Evolutionary conservation across 2,113 vertebrate species (phyloP), one percentile per base, ranked within the genome.

Genomic region (Bettongia penicillata): DNA sequence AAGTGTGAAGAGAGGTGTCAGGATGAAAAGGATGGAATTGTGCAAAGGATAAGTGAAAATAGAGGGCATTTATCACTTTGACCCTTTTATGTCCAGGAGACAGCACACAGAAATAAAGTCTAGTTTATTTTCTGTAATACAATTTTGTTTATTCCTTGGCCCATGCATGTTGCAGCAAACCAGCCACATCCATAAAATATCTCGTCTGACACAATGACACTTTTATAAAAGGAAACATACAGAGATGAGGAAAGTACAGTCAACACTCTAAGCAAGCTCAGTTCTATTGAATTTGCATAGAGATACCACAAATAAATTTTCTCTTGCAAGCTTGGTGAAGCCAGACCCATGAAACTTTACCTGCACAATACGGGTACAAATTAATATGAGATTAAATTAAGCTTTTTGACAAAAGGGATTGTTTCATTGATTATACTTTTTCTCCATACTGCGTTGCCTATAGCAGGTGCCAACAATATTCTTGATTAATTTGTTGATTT

Each of bases 201-300:
- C 23, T 37, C 95, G 97, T 96, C 53, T 90, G 52, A 92, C 53
- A 90, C 51, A 92, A 94, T 91, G 9, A 52, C 91, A 47, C 50
- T 94, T 95, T 93, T 4, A 61, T 50, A 96, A 22, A 50, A 89
- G 49, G 48, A 91, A 94, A 96, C 96, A 97, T 37, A 1, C 24
- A 97, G 97, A 94, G 91, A 53, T 50, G 95, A 51, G 0, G 91
- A 89, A 93, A 93, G 31, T 26, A n/a, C 51, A 93, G 57, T 96
- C 93, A 95, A 94, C 50, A 91, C 92, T 94, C 91, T 47, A 93
- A 95, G 68, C 90, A 96, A 90, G n/a, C 28, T 95, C 92, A 84
- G 53, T 57, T 92, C n/a, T 47, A 90, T n/a, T 61, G 47, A 95
- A 61, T 91, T 52, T 91, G 24, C 16, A 48, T 51, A 37, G 43